Evolutionary conservation across 2,797 vertebrate species (phyloP), one percentile per base, ranked within the genome.

Genomic region (Cichlasoma orientale): DNA sequence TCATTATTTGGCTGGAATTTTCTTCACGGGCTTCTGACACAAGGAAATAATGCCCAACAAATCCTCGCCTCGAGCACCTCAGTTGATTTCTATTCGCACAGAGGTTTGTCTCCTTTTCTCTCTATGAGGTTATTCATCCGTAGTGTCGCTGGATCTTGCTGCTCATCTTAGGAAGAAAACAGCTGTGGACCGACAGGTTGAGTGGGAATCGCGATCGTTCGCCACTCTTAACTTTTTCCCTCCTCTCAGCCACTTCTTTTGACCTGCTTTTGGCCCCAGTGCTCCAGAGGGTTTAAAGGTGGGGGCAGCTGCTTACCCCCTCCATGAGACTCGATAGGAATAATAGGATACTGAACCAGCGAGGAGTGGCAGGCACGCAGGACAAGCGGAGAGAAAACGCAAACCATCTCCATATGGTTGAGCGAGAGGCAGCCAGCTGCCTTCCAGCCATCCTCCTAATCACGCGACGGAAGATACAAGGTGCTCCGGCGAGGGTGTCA

Each of bases 401-500:
- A 82, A 85, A 79, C 70, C 80, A 8, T 70, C 78, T 79, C 77
- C 2, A 89, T 91, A 86, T 84, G 92, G 75, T 88, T 79, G 41
- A 90, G 79, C 71, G 72, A 56, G 82, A 71, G 66, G 50, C 77
- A 69, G 83, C 85, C 92, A 91, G 92, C 93, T 91, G 90, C 90
- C 86, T 82, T 82, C 72, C 86, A 84, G 91, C 89, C 84, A 10
- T 54, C 82, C 72, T 21, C 77, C 85, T 91, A 79, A 93, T 93
- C 92, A 88, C 88, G 44, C 88, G 18, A 52, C 77, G 41, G 61
- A 73, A 71, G 80, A 89, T 55, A 82, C 79, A 83, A 92, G 86
- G 87, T 70, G 72, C 81, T 86, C 61, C 2, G 25, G 79, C 70
- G 79, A 74, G 41, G 38, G 58, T 50, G 75, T 86, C 69, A 54